phyloP scores from a whole-genome alignment of 2,113 vertebrate genomes.

The Antechinus flavipes region DNA sequence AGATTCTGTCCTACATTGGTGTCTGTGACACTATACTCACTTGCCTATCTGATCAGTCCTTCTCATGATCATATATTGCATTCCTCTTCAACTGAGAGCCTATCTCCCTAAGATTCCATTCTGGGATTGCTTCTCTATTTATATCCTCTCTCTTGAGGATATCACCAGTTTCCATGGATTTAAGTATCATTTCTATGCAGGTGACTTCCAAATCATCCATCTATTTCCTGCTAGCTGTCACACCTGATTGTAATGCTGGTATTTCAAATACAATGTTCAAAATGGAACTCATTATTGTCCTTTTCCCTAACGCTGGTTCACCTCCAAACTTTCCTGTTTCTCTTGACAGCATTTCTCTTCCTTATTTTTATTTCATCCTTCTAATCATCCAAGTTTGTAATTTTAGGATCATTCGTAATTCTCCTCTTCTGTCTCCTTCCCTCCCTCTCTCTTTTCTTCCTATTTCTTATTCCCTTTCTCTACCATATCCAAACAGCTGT shows the following conservation, averaged over 20 bases:
- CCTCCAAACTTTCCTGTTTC: neutral
- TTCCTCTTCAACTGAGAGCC: neutral
- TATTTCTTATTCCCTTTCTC: neutral
- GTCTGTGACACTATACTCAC: neutral
- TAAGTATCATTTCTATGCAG: neutral
- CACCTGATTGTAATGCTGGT: neutral
- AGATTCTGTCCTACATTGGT: neutral
- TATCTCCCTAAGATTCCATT: neutral
- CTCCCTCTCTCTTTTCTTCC: neutral
- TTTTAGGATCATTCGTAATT: neutral
- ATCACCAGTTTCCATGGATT: neutral
- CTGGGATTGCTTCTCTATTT: neutral
- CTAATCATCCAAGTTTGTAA: neutral
- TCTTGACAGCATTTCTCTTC: neutral
- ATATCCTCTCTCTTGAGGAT: neutral
- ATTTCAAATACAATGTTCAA: neutral
- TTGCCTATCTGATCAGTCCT: neutral
- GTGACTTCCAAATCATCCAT: neutral
- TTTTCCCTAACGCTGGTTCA: neutral
- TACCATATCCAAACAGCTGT: neutral
- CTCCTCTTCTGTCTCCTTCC: neutral
- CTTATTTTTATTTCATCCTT: neutral
- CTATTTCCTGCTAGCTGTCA: neutral
- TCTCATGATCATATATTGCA: neutral
- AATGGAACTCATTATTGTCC: neutral